These are phyloP conservation scores for Protobothrops flavoviridis DNA, from an alignment of 2,113 vertebrate species.

Conservation along the genomic window DNA sequence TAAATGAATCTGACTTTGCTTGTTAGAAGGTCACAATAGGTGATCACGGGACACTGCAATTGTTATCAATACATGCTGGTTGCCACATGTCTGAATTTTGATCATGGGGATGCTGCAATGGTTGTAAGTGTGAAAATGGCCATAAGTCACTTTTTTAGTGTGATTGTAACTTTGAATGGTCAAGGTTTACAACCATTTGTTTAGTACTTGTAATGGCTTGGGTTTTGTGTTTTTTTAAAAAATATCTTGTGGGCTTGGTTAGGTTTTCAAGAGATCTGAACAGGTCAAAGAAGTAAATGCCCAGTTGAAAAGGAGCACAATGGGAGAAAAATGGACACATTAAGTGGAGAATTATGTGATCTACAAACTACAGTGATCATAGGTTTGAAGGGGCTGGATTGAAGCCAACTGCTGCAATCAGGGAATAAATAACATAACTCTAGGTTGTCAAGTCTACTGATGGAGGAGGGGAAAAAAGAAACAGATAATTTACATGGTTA, in stretches of 20 bases:
- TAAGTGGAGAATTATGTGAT: not conserved
- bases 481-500: not conserved
- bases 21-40: not conserved
- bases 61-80: not conserved
- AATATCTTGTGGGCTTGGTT: not conserved
- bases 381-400: not conserved
- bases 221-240: not conserved
- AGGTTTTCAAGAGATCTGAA: not conserved
- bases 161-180: not conserved
- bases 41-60: not conserved
- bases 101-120: not conserved
- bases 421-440: not conserved
- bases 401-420: not conserved
- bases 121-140: not conserved
- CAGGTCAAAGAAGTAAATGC: not conserved
- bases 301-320: not conserved
- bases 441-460: not conserved
- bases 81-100: not conserved
- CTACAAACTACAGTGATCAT: not conserved
- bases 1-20: not conserved
- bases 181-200: not conserved
- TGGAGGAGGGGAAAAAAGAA: not conserved
- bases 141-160: not conserved
- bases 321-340: not conserved
- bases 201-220: not conserved